Evolutionary conservation across 2,888 invertebrate genomes (phyloP).

Genomic region (Nephrotoma appendiculata): DNA sequence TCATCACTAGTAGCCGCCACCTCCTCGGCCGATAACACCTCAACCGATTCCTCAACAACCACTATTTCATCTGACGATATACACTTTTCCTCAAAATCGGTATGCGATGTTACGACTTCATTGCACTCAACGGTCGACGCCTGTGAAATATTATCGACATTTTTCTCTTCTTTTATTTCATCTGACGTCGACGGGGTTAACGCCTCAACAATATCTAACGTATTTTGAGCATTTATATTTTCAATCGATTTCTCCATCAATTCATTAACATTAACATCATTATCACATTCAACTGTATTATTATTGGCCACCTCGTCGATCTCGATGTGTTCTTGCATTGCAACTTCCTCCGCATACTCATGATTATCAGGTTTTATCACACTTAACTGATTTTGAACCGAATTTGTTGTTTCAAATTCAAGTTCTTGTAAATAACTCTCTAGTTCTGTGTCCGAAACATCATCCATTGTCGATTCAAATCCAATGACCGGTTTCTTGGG

Average conservation of each 20-base stretch:
- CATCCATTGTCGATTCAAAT: constrained; percentile 33
- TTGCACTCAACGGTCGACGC: constrained; percentile 32
- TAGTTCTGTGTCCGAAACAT: constrained; percentile 32
- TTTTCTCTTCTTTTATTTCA: constrained; percentile 12
- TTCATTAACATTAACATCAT: neutral
- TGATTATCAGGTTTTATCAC: neutral
- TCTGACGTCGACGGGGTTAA: neutral
- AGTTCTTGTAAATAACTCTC: constrained; percentile 33
- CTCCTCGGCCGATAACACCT: neutral
- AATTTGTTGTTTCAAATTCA: constrained; percentile 14
- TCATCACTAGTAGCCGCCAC: constrained; percentile 6
- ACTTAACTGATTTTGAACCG: neutral
- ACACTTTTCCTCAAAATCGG: constrained; percentile 10
- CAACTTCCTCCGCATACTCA: neutral
- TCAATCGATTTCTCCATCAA: neutral
- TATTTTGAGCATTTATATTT: constrained; percentile 15
- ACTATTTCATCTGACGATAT: neutral
- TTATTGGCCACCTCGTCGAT: neutral
- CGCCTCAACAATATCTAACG: constrained; percentile 14
- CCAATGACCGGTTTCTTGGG: constrained; percentile 16
- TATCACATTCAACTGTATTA: neutral
- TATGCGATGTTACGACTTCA: constrained; percentile 18
- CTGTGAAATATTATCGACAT: constrained; percentile 31
- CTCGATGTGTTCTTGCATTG: neutral
- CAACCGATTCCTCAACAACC: neutral